These are phyloP conservation scores for Emberiza fucata DNA, from an alignment of 2,113 vertebrate species.

Conservation along the genomic window DNA sequence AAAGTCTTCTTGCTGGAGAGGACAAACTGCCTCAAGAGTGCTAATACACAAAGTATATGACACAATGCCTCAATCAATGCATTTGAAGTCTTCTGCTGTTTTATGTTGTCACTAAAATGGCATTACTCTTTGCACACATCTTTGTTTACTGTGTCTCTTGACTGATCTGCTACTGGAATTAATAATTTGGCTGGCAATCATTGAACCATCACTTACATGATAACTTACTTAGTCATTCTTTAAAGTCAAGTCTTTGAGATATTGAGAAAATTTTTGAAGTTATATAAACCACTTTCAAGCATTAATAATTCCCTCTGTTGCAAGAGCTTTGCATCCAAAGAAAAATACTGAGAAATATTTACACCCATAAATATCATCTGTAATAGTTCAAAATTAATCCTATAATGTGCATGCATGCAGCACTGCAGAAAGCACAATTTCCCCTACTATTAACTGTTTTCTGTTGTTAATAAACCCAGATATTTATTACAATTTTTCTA, in stretches of 20 bases:
- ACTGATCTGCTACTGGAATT: neutral
- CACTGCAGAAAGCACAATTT: neutral
- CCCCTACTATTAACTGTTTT: neutral
- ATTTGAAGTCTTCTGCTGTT: neutral
- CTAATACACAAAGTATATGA: rapidly evolving
- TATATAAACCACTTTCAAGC: neutral
- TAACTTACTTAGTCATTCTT: neutral
- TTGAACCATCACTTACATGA: neutral
- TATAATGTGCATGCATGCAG: neutral
- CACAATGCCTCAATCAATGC: neutral
- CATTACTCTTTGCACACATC: neutral
- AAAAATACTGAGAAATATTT: neutral
- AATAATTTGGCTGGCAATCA: neutral
- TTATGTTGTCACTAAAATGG: neutral
- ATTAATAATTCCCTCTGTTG: neutral
- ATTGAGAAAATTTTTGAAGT: neutral
- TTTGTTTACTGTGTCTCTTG: neutral
- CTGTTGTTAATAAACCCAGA: neutral
- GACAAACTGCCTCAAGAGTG: neutral
- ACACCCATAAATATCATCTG: neutral
- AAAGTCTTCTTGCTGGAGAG: neutral
- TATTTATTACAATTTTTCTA: neutral
- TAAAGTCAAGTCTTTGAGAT: neutral
- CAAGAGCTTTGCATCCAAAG: neutral
- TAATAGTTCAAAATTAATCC: neutral